Conservation (phyloP, 1,140 invertebrate species). For the Chionoecetes opilio region DNA sequence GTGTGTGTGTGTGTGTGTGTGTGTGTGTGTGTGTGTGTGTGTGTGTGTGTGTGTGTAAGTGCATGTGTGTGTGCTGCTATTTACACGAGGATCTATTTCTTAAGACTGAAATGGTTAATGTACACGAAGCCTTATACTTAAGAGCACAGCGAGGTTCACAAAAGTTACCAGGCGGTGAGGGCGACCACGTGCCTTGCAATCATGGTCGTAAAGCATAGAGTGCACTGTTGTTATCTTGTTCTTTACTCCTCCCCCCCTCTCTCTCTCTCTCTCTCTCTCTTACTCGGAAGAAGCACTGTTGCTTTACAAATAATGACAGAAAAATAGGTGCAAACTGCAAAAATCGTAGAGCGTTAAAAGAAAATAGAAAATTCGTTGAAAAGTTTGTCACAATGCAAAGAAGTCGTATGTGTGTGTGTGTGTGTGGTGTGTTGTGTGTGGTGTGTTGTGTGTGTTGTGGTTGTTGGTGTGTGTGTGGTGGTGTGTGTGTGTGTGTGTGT, state of each 20-base stretch:
- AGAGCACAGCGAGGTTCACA: too few species aligned
- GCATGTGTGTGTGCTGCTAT: not conserved
- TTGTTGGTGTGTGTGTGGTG: too few species aligned
- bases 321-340: not conserved
- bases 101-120: too few species aligned
- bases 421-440: too few species aligned
- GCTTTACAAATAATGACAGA: not conserved
- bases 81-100: not conserved
- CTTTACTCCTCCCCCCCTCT: not conserved
- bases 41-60: conserved; percentile 38
- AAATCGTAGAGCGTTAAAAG: not conserved
- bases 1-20: conserved; percentile 12
- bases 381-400: not conserved
- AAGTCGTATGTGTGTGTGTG: too few species aligned
- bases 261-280: conserved; percentile 14
- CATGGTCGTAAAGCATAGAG: not conserved
- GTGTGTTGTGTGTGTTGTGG: too few species aligned
- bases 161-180: too few species aligned
- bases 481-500: too few species aligned
- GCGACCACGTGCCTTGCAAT: too few species aligned
- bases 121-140: too few species aligned
- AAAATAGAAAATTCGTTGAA: not conserved
- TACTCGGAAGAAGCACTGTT: not conserved
- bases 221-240: not conserved
- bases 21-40: conserved; percentile 43